Conservation (phyloP, 2,113 vertebrate species). For the Felis catus region DNA sequence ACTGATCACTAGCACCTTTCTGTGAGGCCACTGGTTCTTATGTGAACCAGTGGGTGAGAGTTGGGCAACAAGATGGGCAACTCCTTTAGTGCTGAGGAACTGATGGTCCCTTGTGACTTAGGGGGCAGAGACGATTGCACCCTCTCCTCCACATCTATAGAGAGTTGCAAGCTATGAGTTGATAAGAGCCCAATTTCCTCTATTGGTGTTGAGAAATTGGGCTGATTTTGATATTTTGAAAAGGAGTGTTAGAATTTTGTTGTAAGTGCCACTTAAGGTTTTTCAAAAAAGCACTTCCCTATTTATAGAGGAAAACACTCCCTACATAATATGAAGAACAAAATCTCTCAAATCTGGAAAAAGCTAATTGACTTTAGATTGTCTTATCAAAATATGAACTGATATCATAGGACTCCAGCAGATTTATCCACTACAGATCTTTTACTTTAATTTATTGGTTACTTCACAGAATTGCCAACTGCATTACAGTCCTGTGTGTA, state of each 20-base stretch:
- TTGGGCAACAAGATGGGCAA: neutral
- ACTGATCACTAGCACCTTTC: neutral
- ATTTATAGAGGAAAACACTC: slow-evolving; percentile 72
- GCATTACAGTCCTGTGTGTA: slow-evolving; percentile 68
- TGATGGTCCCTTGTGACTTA: neutral
- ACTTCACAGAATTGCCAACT: slow-evolving; percentile 81
- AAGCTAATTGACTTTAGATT: slow-evolving; percentile 76
- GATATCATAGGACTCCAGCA: slow-evolving; percentile 62
- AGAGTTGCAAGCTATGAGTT: neutral
- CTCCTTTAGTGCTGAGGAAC: neutral
- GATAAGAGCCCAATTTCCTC: slow-evolving; percentile 49
- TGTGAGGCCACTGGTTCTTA: neutral
- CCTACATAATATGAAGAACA: slow-evolving; percentile 62
- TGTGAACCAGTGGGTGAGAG: neutral
- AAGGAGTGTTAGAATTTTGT: slow-evolving; percentile 60
- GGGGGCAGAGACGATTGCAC: neutral
- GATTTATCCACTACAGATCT: slow-evolving; percentile 82
- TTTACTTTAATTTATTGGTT: slow-evolving; percentile 85
- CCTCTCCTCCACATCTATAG: neutral
- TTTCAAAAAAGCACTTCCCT: slow-evolving; percentile 59
- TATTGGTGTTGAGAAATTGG: slow-evolving; percentile 44
- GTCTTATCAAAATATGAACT: slow-evolving; percentile 79
- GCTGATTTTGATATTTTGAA: slow-evolving; percentile 72
- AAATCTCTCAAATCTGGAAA: slow-evolving; percentile 68
- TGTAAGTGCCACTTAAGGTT: slow-evolving; percentile 64